Evolutionary conservation across 2,888 invertebrate species (phyloP).

Genomic region (Eupithecia vulgata): DNA sequence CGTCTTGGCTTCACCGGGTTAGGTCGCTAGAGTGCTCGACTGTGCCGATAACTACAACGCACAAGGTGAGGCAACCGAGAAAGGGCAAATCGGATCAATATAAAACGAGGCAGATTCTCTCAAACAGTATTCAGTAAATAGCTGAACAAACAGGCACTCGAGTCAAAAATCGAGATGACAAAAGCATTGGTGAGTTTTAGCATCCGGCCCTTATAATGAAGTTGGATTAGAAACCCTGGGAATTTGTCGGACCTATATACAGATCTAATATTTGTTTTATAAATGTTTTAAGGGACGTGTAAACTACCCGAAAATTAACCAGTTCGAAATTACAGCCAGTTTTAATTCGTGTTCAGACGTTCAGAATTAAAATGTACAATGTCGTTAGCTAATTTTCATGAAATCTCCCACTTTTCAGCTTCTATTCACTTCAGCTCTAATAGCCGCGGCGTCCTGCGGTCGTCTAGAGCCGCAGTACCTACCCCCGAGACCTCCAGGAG

Average conservation of each 20-base stretch:
- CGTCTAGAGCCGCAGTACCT: constrained; percentile 57
- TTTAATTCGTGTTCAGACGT: not conserved
- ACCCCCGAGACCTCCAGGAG: constrained; percentile 52
- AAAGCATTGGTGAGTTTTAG: constrained; percentile 68
- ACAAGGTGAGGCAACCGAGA: constrained; percentile 82
- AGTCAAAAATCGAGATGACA: constrained; percentile 62
- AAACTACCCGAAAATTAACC: not conserved
- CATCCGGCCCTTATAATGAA: not conserved
- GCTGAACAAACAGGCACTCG: constrained; percentile 66
- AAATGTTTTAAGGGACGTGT: not conserved
- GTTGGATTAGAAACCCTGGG: not conserved
- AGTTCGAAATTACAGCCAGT: not conserved
- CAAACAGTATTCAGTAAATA: constrained; percentile 73
- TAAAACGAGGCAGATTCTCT: constrained; percentile 80
- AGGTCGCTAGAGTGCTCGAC: constrained; percentile 51
- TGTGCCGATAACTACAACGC: constrained; percentile 67
- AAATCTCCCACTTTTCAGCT: constrained; percentile 46
- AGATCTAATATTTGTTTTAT: not conserved
- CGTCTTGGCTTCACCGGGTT: constrained; percentile 45
- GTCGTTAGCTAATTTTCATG: not conserved
- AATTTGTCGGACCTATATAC: not conserved
- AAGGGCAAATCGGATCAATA: constrained; percentile 81
- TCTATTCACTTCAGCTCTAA: constrained; percentile 58
- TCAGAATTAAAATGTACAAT: not conserved
- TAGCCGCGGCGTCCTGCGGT: constrained; percentile 68